phyloP scores from a whole-genome alignment of 2,888 invertebrate genomes.

The Entomobrya proxima region DNA sequence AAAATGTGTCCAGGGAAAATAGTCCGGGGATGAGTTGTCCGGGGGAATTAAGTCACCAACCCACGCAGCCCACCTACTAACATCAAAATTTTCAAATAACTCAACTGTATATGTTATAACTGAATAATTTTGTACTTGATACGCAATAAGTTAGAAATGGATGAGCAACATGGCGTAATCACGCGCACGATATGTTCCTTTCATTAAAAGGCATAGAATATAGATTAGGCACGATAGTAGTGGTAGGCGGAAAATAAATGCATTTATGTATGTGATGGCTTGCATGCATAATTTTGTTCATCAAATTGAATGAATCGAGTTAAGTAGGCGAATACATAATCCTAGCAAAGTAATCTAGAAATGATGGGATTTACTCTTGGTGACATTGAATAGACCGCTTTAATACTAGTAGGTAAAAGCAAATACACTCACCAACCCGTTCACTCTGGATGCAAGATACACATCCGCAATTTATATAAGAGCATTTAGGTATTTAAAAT shows the following conservation, averaged over 20 bases:
- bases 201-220: constrained; percentile 5
- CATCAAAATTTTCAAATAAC: too few relatives aligned
- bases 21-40: too few relatives aligned
- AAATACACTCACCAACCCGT: background rate
- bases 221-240: background rate
- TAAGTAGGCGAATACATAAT: constrained; percentile 39
- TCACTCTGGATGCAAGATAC: background rate
- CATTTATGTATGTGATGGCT: constrained; percentile 15
- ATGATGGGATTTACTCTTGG: constrained; percentile 51
- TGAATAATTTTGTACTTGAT: too few relatives aligned
- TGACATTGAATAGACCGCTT: constrained; percentile 42
- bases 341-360: constrained; percentile 38
- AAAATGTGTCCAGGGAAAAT: too few relatives aligned
- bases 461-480: background rate
- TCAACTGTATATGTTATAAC: too few relatives aligned
- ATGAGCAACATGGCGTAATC: too few relatives aligned
- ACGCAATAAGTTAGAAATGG: too few relatives aligned
- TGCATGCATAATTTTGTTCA: constrained; percentile 29
- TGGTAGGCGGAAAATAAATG: background rate
- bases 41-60: too few relatives aligned
- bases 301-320: constrained; percentile 1
- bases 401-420: background rate
- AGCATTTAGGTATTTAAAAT: background rate
- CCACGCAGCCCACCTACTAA: too few relatives aligned
- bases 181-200: too few relatives aligned